Base-by-base conservation (phyloP, 1,140 invertebrate genomes). In the Telenomus remus region DNA sequence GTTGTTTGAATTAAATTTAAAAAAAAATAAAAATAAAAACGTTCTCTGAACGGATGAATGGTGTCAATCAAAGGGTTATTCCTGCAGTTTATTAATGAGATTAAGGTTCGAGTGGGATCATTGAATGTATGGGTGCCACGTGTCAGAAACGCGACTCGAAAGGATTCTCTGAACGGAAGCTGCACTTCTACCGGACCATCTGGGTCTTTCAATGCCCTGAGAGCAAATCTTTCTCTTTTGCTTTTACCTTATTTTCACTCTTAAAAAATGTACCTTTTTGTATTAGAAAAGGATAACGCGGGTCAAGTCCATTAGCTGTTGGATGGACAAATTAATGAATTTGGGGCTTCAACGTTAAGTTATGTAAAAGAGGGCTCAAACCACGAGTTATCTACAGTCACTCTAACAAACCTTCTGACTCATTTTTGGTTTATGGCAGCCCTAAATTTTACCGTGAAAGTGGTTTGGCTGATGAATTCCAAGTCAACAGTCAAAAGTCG, bases 131-230 rank as follows among this genome's bases (percentile, higher is more conserved):
- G 74, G 48, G 70, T 74, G 74, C 78, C 77, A 72, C 73, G 73
- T 76, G 72, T 72, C 68, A 72, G 65, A 55, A 79, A 69, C 57
- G 64, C 56, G 69, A 79, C 76, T 37, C 64, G 60, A 69, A 79
- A 72, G 59, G 57, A 68, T 73, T 79, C 72, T 70, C 61, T 70
- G 70, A 74, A 69, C 65, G 76, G 70, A 78, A 78, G 70, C 66
- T 70, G 59, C 39, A 57, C 63, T 54, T 34, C 16, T 72, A 66
- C 68, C 53, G 34, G 51, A 71, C 50, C 74, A 76, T 76, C 55
- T 76, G 74, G 37, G 9, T 39, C 5, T n/a, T 9, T 39, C 37
- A n/a, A 4, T 39, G 19, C 19, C n/a, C 19, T 27, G 2, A 27
- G 2, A 27, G 19, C 19, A 1, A 27, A 27, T 48, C 16, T 46